phyloP scores from a whole-genome alignment of 2,797 vertebrate genomes.

The Gadopsis bispinosus region DNA sequence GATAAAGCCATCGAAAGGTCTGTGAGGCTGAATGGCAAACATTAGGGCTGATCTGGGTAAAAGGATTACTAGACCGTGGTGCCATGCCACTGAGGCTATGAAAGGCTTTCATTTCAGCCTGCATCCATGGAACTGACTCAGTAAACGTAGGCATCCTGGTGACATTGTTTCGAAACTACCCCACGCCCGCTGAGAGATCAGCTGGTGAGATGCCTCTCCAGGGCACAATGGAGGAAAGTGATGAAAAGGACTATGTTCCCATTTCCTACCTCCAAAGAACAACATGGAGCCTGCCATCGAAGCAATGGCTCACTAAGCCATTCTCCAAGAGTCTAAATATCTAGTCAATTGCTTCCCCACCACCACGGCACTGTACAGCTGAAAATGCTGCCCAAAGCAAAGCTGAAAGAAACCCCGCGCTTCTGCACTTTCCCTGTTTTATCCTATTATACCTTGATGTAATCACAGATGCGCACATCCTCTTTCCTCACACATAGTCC shows the following conservation, averaged over 20 bases:
- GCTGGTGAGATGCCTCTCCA: constrained; percentile 47
- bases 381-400: constrained; percentile 50
- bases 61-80: constrained; percentile 43
- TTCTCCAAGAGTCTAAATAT: constrained; percentile 55
- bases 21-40: constrained; percentile 43
- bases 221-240: constrained; percentile 38
- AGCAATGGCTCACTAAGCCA: constrained; percentile 53
- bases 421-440: no score
- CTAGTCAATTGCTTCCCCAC: constrained; percentile 51
- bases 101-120: constrained; percentile 13
- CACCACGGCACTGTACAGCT: constrained; percentile 15
- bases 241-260: constrained; percentile 53
- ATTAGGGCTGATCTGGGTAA: constrained; percentile 45
- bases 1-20: no score
- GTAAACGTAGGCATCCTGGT: constrained; percentile 41
- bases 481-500: no score
- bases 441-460: no score
- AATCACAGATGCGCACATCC: not conserved
- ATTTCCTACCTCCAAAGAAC: constrained; percentile 38
- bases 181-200: constrained; percentile 28
- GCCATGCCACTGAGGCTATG: constrained; percentile 23
- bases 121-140: constrained; percentile 29
- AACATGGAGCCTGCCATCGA: constrained; percentile 33
- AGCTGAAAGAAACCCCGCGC: constrained; percentile 20
- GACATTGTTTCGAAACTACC: constrained; percentile 41